Evolutionary conservation across 2,888 invertebrate genomes (phyloP).

Genomic region (Cybosia mesomella): DNA sequence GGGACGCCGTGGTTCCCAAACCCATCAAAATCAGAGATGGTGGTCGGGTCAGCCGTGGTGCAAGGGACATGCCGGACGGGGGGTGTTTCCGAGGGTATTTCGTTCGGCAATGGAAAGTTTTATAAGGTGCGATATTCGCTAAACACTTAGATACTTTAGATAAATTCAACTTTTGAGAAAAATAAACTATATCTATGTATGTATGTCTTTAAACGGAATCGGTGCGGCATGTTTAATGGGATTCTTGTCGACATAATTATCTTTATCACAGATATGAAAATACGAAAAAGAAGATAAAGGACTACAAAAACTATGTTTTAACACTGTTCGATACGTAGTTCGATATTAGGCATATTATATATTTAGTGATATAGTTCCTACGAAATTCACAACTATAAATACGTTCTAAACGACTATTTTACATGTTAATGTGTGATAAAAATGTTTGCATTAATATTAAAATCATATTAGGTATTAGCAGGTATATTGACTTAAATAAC

Average conservation of each 20-base stretch:
- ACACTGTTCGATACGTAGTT: background rate
- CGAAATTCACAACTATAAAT: constrained; percentile 30
- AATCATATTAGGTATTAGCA: constrained; percentile 26
- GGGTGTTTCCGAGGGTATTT: too few relatives aligned
- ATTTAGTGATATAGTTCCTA: constrained; percentile 12
- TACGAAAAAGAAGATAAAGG: background rate
- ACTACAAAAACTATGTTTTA: background rate
- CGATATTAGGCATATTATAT: background rate
- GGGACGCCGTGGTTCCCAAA: too few relatives aligned
- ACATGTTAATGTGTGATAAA: constrained; percentile 45
- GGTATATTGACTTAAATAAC: constrained; percentile 30
- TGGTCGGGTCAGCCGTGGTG: too few relatives aligned
- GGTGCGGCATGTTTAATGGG: background rate
- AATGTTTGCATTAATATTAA: constrained; percentile 19
- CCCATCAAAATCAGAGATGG: too few relatives aligned
- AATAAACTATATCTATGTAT: too few relatives aligned
- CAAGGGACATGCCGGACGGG: too few relatives aligned
- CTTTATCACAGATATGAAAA: background rate
- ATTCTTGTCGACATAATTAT: background rate
- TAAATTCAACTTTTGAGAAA: background rate
- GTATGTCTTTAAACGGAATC: background rate
- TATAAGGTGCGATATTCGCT: too few relatives aligned
- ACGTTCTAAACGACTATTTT: constrained; percentile 38
- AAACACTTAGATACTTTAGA: too few relatives aligned
- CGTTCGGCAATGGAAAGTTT: too few relatives aligned